These are phyloP conservation scores for Cervus canadensis DNA, from an alignment of 2,113 vertebrate genomes.

Conservation along the genomic window DNA sequence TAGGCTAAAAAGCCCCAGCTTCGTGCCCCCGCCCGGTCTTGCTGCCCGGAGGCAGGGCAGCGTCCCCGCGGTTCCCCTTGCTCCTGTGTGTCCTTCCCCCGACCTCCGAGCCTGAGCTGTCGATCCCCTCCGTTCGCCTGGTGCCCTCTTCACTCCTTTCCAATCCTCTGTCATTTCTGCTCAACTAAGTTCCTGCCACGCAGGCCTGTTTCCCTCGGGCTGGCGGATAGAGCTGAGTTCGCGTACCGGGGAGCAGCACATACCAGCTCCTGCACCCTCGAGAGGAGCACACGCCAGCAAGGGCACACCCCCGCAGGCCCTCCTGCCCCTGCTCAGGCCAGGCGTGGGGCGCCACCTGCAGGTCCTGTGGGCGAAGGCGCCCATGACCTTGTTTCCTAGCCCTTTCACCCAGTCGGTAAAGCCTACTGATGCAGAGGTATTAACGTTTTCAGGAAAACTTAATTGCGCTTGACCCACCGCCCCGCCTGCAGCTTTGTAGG, in stretches of 20 bases:
- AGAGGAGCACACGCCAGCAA: accelerated
- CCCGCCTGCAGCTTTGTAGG: accelerated
- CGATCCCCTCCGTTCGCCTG: not conserved
- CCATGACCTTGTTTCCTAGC: accelerated
- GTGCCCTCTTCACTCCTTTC: accelerated
- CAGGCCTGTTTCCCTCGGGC: accelerated
- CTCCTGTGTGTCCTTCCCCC: not conserved
- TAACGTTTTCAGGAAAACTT: not conserved
- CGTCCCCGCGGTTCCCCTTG: accelerated
- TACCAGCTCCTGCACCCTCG: too few relatives aligned
- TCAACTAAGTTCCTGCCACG: not conserved
- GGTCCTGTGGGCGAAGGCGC: not conserved
- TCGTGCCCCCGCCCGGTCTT: too few relatives aligned
- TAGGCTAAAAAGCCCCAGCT: too few relatives aligned
- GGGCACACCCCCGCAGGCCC: accelerated
- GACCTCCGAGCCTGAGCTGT: not conserved
- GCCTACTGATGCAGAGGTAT: not conserved
- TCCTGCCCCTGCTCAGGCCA: not conserved
- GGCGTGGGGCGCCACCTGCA: not conserved
- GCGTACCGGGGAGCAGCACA: accelerated
- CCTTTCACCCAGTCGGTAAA: not conserved
- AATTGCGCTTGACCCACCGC: not conserved
- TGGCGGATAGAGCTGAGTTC: accelerated
- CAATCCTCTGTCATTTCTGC: not conserved
- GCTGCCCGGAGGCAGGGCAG: not conserved